Evolutionary conservation across 2,113 vertebrate genomes (phyloP).

Genomic region (Nesospiza acunhae): DNA sequence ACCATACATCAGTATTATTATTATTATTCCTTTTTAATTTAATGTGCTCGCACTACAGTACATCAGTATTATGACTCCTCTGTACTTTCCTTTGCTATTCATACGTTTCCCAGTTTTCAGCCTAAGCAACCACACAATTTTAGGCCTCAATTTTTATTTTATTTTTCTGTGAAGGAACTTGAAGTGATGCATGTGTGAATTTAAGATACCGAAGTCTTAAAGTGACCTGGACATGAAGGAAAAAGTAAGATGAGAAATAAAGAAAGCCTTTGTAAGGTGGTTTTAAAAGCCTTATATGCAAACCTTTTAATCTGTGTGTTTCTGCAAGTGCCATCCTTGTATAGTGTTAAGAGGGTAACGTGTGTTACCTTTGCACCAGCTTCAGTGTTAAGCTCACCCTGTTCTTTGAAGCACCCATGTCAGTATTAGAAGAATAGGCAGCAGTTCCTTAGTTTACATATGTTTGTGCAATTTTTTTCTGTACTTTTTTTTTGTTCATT

Average conservation of each 20-base stretch:
- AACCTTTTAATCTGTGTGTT: constrained; percentile 99
- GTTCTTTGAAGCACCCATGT: constrained; percentile 98
- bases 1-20: constrained; percentile 85
- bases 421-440: constrained; percentile 99
- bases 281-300: constrained; percentile 99
- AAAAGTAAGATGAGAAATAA: constrained; percentile 85
- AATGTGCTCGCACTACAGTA: constrained; percentile 91
- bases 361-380: constrained; percentile 93
- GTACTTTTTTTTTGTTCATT: constrained; percentile 91
- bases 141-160: constrained; percentile 89
- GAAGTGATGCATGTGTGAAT: constrained; percentile 94
- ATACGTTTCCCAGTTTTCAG: constrained; percentile 83
- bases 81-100: constrained; percentile 86
- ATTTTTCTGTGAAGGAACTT: constrained; percentile 92
- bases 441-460: constrained; percentile 99
- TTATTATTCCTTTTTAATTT: constrained; percentile 84
- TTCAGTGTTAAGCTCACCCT: constrained; percentile 98
- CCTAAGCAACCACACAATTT: constrained; percentile 96
- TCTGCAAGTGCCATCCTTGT: constrained; percentile 99
- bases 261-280: constrained; percentile 98
- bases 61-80: constrained; percentile 88
- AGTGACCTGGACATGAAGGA: constrained; percentile 91
- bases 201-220: constrained; percentile 92
- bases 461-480: constrained; percentile 99
- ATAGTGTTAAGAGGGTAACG: constrained; percentile 94